Conservation (phyloP, 2,113 vertebrate species). For the Macrotus californicus region DNA sequence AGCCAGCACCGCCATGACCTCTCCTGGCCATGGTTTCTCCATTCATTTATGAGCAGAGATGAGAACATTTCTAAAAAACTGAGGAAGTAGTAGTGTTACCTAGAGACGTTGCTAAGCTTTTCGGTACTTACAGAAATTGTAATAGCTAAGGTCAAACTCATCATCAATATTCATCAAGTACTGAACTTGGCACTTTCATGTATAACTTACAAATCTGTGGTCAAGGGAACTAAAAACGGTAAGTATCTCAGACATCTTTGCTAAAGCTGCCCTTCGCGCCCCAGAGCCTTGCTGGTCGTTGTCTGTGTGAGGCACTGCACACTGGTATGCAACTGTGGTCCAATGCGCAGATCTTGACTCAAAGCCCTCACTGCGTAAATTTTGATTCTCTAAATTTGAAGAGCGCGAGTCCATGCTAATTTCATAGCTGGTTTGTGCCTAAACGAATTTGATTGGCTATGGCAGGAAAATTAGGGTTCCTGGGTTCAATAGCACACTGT, state of each 20-base stretch:
- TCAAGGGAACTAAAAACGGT: neutral
- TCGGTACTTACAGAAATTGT: neutral
- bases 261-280: neutral
- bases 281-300: neutral
- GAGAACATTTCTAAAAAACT: conserved; percentile 18
- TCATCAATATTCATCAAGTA: neutral
- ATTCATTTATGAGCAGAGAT: neutral
- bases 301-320: neutral
- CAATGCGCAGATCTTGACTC: neutral
- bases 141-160: neutral
- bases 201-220: neutral
- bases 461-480: conserved; percentile 20
- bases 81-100: neutral
- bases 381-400: neutral
- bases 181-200: neutral
- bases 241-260: neutral
- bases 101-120: neutral
- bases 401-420: neutral
- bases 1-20: neutral
- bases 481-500: neutral
- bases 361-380: neutral
- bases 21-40: neutral
- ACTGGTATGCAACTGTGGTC: neutral
- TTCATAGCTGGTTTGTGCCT: neutral
- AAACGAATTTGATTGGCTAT: neutral